Base-by-base conservation (phyloP, 35 echinoderm and acorn worm genomes). In the Antedon bifida region DNA sequence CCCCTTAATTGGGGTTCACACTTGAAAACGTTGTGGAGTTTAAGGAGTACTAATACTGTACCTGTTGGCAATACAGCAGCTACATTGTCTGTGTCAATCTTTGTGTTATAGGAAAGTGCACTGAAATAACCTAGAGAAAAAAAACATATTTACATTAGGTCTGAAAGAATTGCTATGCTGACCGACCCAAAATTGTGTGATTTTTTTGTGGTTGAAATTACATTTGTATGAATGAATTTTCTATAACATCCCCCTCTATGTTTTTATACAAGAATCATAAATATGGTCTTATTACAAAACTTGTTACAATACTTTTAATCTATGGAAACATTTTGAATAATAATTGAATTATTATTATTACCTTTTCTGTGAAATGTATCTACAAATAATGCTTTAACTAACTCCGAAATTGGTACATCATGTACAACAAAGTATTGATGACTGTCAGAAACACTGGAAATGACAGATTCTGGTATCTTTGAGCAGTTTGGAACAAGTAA, bases 31-130 rank as follows among this genome's bases (percentile, higher is more conserved):
- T 42, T 42, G 4, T 42, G 4, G 14, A 42, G 14, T 7, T 14
- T 42, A 7, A 7, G 38, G 4, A 14, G 14, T 42, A 42, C 14
- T 75, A 3, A 32, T 32, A 31, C 3, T 26, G 34, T 78, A 89
- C 87, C 87, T 78, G 87, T 83, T 83, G 87, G 87, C 29, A 89
- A 39, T 3, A 89, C 31, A 42, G 87, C 87, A 76, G 38, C 81
- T 17, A 89, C 81, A 84, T 79, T 89, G 19, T 77, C 74, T 78
- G 87, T 84, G 31, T 89, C 87, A 83, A 88, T 78, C 19, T 32
- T 26, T 79, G 79, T 55, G 33, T 81, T 81, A 46, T 33, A 28
- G 32, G 87, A 89, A 13, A 89, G 74, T 77, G 75, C 81, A 73
- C 83, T 83, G 32, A 89, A 83, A 14, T 83, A 75, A 34, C 87